These are phyloP conservation scores for Sceliomorpha sp. DNA, from an alignment of 2,888 invertebrate genomes.

Conservation along the genomic window DNA sequence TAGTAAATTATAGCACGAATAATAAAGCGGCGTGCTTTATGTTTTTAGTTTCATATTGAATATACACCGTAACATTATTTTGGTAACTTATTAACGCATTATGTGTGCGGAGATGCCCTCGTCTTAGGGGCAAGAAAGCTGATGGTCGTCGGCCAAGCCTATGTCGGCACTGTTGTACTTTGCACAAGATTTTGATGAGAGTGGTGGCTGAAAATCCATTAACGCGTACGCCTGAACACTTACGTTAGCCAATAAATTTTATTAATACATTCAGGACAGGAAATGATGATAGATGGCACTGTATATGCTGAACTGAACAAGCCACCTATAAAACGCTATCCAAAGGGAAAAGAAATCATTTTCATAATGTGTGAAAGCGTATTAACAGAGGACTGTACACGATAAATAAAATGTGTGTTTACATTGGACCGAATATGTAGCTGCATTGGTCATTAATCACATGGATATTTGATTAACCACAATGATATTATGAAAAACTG, in stretches of 20 bases:
- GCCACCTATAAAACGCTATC: slow-evolving; percentile 65
- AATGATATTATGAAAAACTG: no score
- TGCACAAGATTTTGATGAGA: slow-evolving; percentile 20
- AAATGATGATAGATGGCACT: slow-evolving; percentile 70
- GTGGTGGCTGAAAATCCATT: slow-evolving; percentile 74
- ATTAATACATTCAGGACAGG: slow-evolving; percentile 75
- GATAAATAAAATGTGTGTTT: no score
- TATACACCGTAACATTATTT: slow-evolving; percentile 47
- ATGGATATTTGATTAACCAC: no score
- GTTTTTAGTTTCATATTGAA: slow-evolving; percentile 15
- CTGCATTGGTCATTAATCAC: no score
- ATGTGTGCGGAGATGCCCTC: slow-evolving; percentile 38
- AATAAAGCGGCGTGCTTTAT: not conserved
- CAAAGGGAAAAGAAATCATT: slow-evolving; percentile 8
- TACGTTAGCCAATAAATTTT: slow-evolving; percentile 74
- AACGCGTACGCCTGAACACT: slow-evolving; percentile 68
- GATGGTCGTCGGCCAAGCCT: slow-evolving; percentile 47
- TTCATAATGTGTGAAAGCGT: slow-evolving; percentile 2
- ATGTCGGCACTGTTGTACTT: slow-evolving; percentile 17
- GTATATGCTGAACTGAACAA: slow-evolving; percentile 54
- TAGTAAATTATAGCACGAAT: slow-evolving; percentile 1
- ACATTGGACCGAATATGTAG: no score
- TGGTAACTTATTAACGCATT: slow-evolving; percentile 47
- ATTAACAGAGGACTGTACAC: not conserved
- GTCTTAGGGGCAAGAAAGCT: slow-evolving; percentile 41